Evolutionary conservation across 2,113 vertebrate genomes (phyloP).

Genomic region (Mus musculus): DNA sequence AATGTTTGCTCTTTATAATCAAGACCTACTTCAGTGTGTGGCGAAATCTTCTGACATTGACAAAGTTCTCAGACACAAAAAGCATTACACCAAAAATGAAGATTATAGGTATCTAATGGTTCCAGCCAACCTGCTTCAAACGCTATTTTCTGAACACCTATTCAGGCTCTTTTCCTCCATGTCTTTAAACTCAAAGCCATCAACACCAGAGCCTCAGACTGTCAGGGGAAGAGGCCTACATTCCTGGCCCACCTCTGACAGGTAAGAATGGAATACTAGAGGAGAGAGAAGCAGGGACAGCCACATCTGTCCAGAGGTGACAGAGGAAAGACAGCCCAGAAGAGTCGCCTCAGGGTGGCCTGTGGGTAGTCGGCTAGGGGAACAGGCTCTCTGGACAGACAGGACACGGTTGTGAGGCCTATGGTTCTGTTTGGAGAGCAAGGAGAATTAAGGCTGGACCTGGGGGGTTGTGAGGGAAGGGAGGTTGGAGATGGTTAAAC

Average conservation of each 20-base stretch:
- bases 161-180: not conserved
- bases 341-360: not conserved
- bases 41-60: not conserved
- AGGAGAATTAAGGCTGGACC: not conserved
- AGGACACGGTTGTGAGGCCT: no score
- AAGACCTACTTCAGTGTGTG: not conserved
- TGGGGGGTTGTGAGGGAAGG: not conserved
- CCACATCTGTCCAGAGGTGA: not conserved
- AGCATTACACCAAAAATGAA: not conserved
- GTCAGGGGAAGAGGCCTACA: not conserved
- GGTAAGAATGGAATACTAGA: accelerated
- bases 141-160: not conserved
- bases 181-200: not conserved
- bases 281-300: accelerated
- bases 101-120: not conserved
- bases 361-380: not conserved
- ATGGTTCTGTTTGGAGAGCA: not conserved
- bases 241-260: not conserved
- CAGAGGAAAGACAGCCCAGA: not conserved
- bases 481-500: not conserved
- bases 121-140: not conserved
- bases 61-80: not conserved
- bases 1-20: not conserved
- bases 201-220: not conserved
- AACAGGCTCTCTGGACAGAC: not conserved